Evolutionary conservation across 2,888 invertebrate species (phyloP).

Genomic region (Amphipyra berbera): DNA sequence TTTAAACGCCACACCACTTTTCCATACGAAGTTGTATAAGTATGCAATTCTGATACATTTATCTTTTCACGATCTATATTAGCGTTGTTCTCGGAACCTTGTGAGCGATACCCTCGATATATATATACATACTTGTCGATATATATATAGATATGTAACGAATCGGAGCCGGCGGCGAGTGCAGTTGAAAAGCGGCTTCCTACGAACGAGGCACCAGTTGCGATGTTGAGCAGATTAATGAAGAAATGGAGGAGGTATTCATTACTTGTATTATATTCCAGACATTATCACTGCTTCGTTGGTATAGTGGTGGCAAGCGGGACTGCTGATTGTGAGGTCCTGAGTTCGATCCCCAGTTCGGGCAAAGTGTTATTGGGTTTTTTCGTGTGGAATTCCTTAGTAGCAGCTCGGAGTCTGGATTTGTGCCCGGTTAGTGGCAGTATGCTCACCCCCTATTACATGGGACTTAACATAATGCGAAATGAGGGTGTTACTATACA

Average conservation of each 20-base stretch:
- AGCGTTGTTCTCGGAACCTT: constrained; percentile 41
- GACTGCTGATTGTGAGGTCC: too few species aligned
- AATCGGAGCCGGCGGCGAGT: constrained; percentile 67
- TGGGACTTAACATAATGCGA: too few species aligned
- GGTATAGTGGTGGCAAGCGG: too few species aligned
- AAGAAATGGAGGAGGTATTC: constrained; percentile 23
- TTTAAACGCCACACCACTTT: not conserved
- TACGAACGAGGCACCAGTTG: constrained; percentile 54
- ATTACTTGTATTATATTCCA: too few species aligned
- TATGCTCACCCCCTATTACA: too few species aligned
- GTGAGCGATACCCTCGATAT: constrained; percentile 34
- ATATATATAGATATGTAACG: constrained; percentile 62
- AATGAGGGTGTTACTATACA: too few species aligned
- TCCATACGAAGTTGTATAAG: not conserved
- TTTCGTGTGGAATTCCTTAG: too few species aligned
- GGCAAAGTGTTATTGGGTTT: too few species aligned
- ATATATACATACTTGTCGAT: constrained; percentile 9
- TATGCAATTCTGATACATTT: constrained; percentile 40
- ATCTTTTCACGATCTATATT: constrained; percentile 48
- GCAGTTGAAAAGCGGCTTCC: constrained; percentile 64
- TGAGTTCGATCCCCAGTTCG: too few species aligned
- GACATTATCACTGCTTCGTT: too few species aligned
- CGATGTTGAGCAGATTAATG: constrained; percentile 8
- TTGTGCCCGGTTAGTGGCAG: too few species aligned
- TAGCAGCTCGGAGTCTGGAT: too few species aligned